Evolutionary conservation across 23 tunicate genomes (phyloP), one percentile per base, ranked within the genome.

Genomic region (Halocynthia aurantium): DNA sequence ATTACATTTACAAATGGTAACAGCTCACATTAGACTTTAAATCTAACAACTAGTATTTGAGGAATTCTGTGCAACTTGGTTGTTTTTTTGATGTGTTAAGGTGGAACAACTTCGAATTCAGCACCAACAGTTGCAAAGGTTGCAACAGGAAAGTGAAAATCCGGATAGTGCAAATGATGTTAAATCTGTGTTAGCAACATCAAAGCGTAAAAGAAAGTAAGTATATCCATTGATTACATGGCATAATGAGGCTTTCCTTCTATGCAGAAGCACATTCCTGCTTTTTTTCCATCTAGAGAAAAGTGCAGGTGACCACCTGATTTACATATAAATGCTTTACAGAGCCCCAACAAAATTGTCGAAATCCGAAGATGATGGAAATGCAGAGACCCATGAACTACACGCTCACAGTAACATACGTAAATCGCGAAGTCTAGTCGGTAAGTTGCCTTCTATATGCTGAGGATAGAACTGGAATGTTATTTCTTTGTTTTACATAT

Each of bases 31-130:
- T 31, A 31, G 44, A 31, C 44, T 31, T 31, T 31, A 31, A 31
- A 31, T 31, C 44, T 31, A n/a, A n/a, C 4, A 0, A 31, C 44
- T 31, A 31, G 44, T 31, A 31, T 31, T 0, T 31, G 44, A 31
- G 44, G 44, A 31, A 31, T 31, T 31, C 44, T 31, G 44, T 31
- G 44, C 44, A 31, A 31, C 44, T 4, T 31, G 44, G 15, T 11
- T 20, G 13, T 40, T 40, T 12, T 72, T 12, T 55, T 74, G 8
- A 8, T 75, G 6, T 70, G 51, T 22, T 71, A 52, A 85, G 79
- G 90, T 85, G 61, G 84, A 80, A 31, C 84, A 68, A 15, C 90
- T 85, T 66, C 90, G 90, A 11, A 80, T 85, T 10, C 90, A 85
- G 64, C 90, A 85, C 55, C 85, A 85, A 49, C 84, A 81, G 17